phyloP scores from a whole-genome alignment of 2,888 invertebrate species.

The Microdon myrmicae region DNA sequence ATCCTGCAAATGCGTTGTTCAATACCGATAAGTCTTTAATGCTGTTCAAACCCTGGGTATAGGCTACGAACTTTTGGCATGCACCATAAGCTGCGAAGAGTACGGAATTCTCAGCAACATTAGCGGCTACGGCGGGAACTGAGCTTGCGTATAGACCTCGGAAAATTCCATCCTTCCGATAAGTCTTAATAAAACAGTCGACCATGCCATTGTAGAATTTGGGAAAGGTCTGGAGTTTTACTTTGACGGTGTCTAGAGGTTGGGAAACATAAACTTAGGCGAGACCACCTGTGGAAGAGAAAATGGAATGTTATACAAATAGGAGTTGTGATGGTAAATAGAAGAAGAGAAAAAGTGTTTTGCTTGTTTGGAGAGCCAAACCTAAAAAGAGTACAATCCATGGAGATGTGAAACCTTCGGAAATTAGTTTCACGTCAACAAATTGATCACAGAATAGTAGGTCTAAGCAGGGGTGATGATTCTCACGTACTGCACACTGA shows the following conservation, averaged over 20 bases:
- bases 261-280: constrained; percentile 97
- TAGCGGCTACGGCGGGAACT: constrained; percentile 91
- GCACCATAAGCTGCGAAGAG: constrained; percentile 95
- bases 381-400: too few species aligned
- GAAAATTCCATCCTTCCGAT: constrained; percentile 84
- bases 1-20: constrained; percentile 90
- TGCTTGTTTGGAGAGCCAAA: too few species aligned
- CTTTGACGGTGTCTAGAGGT: constrained; percentile 98
- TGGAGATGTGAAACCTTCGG: too few species aligned
- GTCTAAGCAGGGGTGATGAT: too few species aligned
- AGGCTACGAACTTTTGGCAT: constrained; percentile 87
- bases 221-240: constrained; percentile 99
- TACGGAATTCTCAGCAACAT: constrained; percentile 97
- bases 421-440: too few species aligned
- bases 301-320: too few species aligned
- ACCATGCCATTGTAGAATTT: constrained; percentile 86
- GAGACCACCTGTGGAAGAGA: constrained; percentile 86
- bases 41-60: constrained; percentile 65
- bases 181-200: constrained; percentile 85
- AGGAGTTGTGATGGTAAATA: too few species aligned
- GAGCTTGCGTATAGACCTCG: constrained; percentile 94
- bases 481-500: too few species aligned
- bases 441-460: too few species aligned
- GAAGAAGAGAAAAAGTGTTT: too few species aligned
- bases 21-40: constrained; percentile 77